Conservation (phyloP, 2,797 vertebrate species). For the Danio jaintianensis region DNA sequence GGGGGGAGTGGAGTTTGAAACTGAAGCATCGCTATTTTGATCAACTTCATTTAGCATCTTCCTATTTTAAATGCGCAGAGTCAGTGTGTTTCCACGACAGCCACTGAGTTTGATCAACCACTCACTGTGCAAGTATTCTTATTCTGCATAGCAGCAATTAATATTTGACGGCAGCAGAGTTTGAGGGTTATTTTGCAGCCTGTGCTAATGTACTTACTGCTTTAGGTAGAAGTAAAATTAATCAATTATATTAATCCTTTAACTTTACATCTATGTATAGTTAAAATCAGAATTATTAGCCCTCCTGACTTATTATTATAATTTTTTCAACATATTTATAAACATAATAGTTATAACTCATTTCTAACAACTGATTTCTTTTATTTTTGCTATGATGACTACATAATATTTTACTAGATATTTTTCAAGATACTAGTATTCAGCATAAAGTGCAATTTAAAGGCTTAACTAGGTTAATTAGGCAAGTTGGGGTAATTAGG, state of each 20-base stretch:
- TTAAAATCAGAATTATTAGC: no score
- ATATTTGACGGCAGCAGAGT: constrained; percentile 37
- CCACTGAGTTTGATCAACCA: constrained; percentile 46
- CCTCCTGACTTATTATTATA: no score
- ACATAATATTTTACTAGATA: no score
- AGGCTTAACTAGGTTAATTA: no score
- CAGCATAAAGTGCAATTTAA: no score
- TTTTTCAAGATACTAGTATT: no score
- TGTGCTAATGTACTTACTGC: neutral
- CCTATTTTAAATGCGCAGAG: constrained; percentile 20
- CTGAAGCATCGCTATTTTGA: neutral
- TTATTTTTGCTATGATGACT: no score
- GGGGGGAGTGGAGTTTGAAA: constrained; percentile 10
- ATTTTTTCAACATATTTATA: no score
- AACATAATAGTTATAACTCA: no score
- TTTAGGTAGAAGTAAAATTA: neutral
- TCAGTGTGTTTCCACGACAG: constrained; percentile 45
- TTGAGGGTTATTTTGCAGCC: neutral
- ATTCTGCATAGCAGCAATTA: constrained; percentile 45
- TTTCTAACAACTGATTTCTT: no score
- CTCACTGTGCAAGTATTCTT: constrained; percentile 41
- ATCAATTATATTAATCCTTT: neutral
- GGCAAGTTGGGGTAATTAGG: no score
- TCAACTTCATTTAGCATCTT: constrained; percentile 26
- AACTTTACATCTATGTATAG: no score